Evolutionary conservation across 2,797 vertebrate genomes (phyloP), one percentile per base, ranked within the genome.

Genomic region (Anguilla obscura): DNA sequence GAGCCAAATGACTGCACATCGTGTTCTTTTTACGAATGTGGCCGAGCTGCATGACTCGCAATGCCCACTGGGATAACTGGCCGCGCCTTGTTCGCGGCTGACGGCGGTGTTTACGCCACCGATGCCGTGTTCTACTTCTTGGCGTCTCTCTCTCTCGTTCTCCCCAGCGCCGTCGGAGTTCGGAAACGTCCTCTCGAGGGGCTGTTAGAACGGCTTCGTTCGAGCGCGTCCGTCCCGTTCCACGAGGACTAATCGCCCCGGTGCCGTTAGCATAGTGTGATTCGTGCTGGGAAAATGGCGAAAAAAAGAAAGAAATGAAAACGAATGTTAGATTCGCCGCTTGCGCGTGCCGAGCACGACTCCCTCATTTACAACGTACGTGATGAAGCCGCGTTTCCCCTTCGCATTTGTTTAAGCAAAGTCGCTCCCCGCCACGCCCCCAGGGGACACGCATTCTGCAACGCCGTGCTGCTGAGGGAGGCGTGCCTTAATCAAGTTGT

Each of bases 191-290:
- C 58, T 88, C 89, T 40, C 66, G 86, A 3, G 48, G 45, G 48
- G 50, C 33, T 12, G 71, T 56, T 58, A 40, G 40, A 5, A 58
- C 48, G 89, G 85, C 58, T 90, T 83, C 84, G 85, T 90, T 86
- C 66, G 82, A 86, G 88, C 71, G 71, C 71, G 88, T 91, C 89
- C 88, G 76, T 86, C 86, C 66, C 80, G 90, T 85, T 58, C 86
- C 84, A 79, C 16, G 1, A 90, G 89, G 91, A 91, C 87, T 84
- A 92, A 92, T 91, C 89, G 88, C 93, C 91, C 92, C 1, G 91
- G 89, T 56, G 45, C 89, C 63, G 87, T 92, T 92, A 90, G 76
- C 88, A 90, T 91, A 90, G 93, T 92, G 86, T 88, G 18, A 21
- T 91, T 90, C 88, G 50, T 91, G 86, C 58, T 84, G 60, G 21